These are phyloP conservation scores for Lasioglossum albipes DNA, from an alignment of 1,140 invertebrate genomes.

Conservation along the genomic window DNA sequence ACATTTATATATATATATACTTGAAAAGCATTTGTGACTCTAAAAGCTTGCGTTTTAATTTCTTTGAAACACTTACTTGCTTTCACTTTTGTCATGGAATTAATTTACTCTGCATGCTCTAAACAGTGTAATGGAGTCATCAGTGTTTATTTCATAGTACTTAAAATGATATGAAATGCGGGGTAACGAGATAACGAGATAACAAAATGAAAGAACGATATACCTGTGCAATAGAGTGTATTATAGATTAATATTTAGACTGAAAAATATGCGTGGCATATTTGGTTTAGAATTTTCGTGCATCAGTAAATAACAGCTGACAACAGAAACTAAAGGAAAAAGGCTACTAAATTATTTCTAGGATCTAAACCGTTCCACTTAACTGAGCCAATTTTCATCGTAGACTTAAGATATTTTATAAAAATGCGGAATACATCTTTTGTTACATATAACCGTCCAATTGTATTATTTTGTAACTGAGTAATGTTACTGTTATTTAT, in stretches of 20 bases:
- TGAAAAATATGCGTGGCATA: conserved; percentile 47
- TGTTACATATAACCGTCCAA: conserved; percentile 63
- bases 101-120: conserved; percentile 1
- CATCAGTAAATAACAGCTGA: conserved; percentile 13
- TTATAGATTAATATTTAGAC: conserved; percentile 53
- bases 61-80: conserved; percentile 14
- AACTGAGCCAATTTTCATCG: conserved; percentile 43
- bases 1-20: conserved; percentile 10
- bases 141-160: conserved; percentile 29
- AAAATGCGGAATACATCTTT: conserved; percentile 52
- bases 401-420: conserved; percentile 58
- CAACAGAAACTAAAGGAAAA: conserved; percentile 12
- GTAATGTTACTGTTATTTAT: conserved; percentile 47
- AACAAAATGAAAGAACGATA: conserved; percentile 19
- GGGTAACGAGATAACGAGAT: conserved; percentile 18
- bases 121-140: conserved; percentile 23
- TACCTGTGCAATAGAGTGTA: conserved; percentile 29
- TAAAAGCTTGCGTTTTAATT: conserved; percentile 20
- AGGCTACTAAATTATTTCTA: conserved; percentile 45
- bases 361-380: conserved; percentile 44
- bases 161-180: conserved; percentile 34
- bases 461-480: conserved; percentile 56
- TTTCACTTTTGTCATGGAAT: conserved; percentile 6
- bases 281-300: conserved; percentile 49
- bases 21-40: conserved; percentile 2